Base-by-base conservation (phyloP, 2,888 invertebrate genomes). In the Choreutis nemorana region DNA sequence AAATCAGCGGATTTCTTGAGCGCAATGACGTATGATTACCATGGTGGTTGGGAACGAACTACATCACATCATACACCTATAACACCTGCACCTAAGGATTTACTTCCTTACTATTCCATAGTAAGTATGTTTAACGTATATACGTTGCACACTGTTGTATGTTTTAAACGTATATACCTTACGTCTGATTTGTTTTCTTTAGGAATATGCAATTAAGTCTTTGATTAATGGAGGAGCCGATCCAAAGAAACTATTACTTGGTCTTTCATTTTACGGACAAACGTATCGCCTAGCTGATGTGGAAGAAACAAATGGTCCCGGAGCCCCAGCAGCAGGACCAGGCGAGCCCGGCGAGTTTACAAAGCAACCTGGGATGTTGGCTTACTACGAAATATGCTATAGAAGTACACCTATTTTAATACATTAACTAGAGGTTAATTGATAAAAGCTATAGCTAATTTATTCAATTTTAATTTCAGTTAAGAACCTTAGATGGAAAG, bases 21-120 rank as follows among this genome's bases (percentile, higher is more conserved):
- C 3, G 86, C 92, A 0, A 93, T 93, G 92, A 86, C 87, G 0
- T 94, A 92, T 42, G 94, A 94, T 55, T 93, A 92, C 55, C 93
- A 94, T 42, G 93, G 93, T 0, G 86, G 90, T n/a, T 93, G 93
- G 93, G 93, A 94, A 55, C 68, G 81, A 9, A 77, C 75, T 36
- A 90, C 91, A 0, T 90, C 90, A 0, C 93, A 94, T 53, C 87
- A 92, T 6, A 89, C 92, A 40, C 94, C 94, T 0, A 63, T 94
- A 2, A 83, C 85, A 34, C 84, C 84, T 0, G 67, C 81, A 6
- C 65, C 81, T 1, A 83, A 78, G n/a, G 91, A 91, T 39, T 75
- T 75, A 30, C 84, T 87, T 50, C 83, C 88, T 0, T 86, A 89
- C 53, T 92, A 92, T 51, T 91, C 91, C 38, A 84, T 88, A 11